Conservation (phyloP, 30 jellyfish, hydroid and myxozoan genomes). For the Cassiopea andromeda region DNA sequence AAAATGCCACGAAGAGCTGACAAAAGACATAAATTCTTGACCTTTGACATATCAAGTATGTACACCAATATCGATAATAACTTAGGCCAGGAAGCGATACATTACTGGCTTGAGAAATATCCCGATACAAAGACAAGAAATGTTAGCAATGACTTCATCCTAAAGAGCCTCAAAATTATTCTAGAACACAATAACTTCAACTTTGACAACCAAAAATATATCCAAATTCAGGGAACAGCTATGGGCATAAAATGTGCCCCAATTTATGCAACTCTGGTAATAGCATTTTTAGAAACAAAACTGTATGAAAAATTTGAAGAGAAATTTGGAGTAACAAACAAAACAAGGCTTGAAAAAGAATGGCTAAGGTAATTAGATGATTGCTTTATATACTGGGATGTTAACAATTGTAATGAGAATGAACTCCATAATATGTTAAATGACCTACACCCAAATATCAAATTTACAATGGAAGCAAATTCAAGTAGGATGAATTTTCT, state of each 20-base stretch:
- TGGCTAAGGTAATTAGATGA: conserved; percentile 39
- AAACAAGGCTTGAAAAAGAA: not conserved
- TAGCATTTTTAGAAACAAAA: conserved; percentile 27
- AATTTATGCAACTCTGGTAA: conserved; percentile 31
- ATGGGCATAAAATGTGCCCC: conserved; percentile 49
- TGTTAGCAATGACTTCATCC: conserved; percentile 4
- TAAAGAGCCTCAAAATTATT: conserved; percentile 10
- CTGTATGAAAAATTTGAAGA: conserved; percentile 7
- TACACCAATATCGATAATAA: conserved; percentile 43
- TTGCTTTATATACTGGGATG: conserved; percentile 28
- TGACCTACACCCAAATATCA: conserved; percentile 1
- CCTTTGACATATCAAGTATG: conserved; percentile 35
- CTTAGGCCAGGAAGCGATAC: conserved; percentile 32
- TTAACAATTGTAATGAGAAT: not conserved
- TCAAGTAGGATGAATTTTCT: conserved; percentile 5
- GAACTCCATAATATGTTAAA: not conserved
- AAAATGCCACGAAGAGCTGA: conserved; percentile 10
- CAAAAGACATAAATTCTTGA: not conserved
- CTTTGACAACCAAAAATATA: conserved; percentile 18
- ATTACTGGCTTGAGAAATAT: conserved; percentile 20
- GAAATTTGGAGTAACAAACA: not conserved
- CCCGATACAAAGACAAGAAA: not conserved
- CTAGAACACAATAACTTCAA: conserved; percentile 18
- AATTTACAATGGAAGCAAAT: conserved; percentile 11
- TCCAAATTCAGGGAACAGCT: conserved; percentile 44